Evolutionary conservation across 2,888 invertebrate genomes (phyloP).

Genomic region (Chymomyza fuscimana): DNA sequence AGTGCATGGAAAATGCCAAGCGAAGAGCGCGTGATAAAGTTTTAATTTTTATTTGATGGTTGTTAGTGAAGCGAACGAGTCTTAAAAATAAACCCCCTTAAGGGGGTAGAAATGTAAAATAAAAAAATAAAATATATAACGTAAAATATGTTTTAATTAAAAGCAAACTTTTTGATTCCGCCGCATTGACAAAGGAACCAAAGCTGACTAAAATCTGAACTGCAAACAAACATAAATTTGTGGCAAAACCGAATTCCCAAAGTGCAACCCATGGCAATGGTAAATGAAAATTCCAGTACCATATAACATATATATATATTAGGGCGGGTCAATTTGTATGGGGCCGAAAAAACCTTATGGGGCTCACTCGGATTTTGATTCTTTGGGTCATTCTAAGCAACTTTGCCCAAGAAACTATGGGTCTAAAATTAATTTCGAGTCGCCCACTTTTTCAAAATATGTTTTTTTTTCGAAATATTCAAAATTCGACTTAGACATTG

Average conservation of each 20-base stretch:
- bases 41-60: slow-evolving; percentile 52
- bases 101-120: slow-evolving; percentile 11
- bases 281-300: slow-evolving; percentile 28
- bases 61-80: slow-evolving; percentile 21
- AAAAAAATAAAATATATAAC: not conserved
- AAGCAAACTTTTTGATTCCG: slow-evolving; percentile 57
- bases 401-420: no score
- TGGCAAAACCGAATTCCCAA: slow-evolving; percentile 37
- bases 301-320: not conserved
- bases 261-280: slow-evolving; percentile 30
- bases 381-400: no score
- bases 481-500: no score
- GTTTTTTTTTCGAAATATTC: no score
- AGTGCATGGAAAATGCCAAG: slow-evolving; percentile 26
- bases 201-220: slow-evolving; percentile 46
- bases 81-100: not conserved
- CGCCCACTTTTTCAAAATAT: no score
- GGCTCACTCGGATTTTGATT: no score
- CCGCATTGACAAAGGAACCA: slow-evolving; percentile 31
- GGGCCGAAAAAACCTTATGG: no score
- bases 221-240: slow-evolving; percentile 59
- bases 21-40: slow-evolving; percentile 30
- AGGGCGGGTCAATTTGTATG: no score
- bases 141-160: slow-evolving; percentile 70
- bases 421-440: no score